Base-by-base conservation (phyloP, 1,140 invertebrate species). In the Zaprionus inermis region DNA sequence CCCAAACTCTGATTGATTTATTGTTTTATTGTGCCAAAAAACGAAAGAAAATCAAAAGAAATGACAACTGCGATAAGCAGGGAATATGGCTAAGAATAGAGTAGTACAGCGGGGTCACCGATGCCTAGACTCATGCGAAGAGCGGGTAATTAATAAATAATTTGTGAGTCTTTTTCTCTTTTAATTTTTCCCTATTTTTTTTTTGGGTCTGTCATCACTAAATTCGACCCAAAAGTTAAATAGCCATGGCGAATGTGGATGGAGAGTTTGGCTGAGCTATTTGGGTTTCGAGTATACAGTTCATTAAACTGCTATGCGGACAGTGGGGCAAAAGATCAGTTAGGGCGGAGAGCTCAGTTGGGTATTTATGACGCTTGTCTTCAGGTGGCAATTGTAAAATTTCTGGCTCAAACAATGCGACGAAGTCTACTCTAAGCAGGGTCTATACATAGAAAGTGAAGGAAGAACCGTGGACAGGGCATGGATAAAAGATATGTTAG, bases 131-230 rank as follows among this genome's bases (percentile, higher is more conserved):
- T 44, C 32, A 28, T 38, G 52, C 52, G 16, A 60, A 57, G 52
- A 63, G 44, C 54, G 56, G 72, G 79, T 80, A 88, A 88, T 86
- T 86, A 86, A 86, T 88, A 88, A 88, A 83, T 86, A 88, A 88
- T 86, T 86, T 88, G 76, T 83, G 79, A 80, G 76, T 38, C 65
- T 75, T 81, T 79, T 79, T 71, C 75, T 79, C 81, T 5, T 38
- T 9, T 4, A 0, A 5, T 28, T 28, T 4, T 28, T 24, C 41
- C 18, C 41, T 46, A 61, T 72, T 78, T 77, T 79, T 72, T 76
- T 80, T 88, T 16, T 18, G 9, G n/a, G 3, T 18, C 18, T 18
- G 7, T 46, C 44, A 16, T 20, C 59, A 61, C 69, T 73, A 77
- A 83, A 83, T 59, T 77, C 63, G 70, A 60, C 58, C 61, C 32